Conservation (phyloP, 2,113 vertebrate species). For the Polyodon spathula region DNA sequence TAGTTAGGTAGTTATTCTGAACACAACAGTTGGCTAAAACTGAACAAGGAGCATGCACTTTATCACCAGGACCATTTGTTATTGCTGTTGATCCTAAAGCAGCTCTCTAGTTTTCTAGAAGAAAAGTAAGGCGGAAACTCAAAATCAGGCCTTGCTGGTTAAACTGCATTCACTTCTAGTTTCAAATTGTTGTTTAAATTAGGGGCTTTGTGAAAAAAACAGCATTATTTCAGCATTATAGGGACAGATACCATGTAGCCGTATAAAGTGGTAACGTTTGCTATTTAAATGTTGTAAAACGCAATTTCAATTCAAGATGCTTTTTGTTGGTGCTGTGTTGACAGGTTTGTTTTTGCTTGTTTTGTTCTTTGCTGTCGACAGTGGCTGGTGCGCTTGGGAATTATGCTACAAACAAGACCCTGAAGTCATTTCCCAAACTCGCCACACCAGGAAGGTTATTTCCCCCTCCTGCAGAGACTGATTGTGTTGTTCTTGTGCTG, state of each 20-base stretch:
- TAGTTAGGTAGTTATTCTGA: neutral
- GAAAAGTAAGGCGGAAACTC: neutral
- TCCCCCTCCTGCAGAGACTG: neutral
- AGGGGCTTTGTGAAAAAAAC: too few relatives aligned
- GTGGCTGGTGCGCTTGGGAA: too few relatives aligned
- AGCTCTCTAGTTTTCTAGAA: neutral
- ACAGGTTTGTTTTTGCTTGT: too few relatives aligned
- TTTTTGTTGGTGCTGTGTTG: too few relatives aligned
- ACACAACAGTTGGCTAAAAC: neutral
- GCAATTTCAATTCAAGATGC: too few relatives aligned
- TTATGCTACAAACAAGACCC: neutral
- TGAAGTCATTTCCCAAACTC: neutral
- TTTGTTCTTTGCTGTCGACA: too few relatives aligned
- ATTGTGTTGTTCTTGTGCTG: neutral
- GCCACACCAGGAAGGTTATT: neutral
- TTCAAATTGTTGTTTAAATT: neutral
- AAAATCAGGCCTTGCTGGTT: neutral
- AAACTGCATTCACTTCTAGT: neutral
- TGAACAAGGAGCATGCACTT: neutral
- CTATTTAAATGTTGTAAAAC: too few relatives aligned
- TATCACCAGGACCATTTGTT: neutral
- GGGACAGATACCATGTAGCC: too few relatives aligned
- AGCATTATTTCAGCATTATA: too few relatives aligned
- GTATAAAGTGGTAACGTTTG: too few relatives aligned
- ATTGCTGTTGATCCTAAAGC: neutral